These are phyloP conservation scores for Oryzaephilus surinamensis DNA, from an alignment of 1,140 invertebrate genomes.

Conservation along the genomic window DNA sequence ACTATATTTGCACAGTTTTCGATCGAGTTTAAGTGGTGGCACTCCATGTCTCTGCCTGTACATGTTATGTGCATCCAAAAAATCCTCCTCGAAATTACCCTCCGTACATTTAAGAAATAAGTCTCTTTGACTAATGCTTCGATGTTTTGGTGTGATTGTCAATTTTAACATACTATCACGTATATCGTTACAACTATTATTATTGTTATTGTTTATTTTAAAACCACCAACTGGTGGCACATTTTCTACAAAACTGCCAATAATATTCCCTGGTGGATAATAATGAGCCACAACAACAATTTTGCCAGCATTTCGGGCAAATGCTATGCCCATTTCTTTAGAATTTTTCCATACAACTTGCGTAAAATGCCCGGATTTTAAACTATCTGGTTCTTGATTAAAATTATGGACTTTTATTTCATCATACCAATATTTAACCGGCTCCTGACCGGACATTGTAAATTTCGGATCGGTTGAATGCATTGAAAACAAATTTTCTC, in stretches of 20 bases:
- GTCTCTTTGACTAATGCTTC: slow-evolving; percentile 1
- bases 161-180: slow-evolving; percentile 5
- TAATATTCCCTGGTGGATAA: slow-evolving; percentile 54
- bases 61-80: slow-evolving; percentile 62
- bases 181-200: slow-evolving; percentile 12
- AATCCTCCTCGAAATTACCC: slow-evolving; percentile 26
- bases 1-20: slow-evolving; percentile 48
- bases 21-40: slow-evolving; percentile 47
- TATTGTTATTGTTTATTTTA: slow-evolving; percentile 13
- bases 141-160: slow-evolving; percentile 2
- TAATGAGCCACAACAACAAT: slow-evolving; percentile 59
- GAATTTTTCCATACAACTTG: slow-evolving; percentile 54
- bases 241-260: slow-evolving; percentile 48
- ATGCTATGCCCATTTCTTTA: slow-evolving; percentile 50
- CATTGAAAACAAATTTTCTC: slow-evolving; percentile 44
- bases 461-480: slow-evolving; percentile 51
- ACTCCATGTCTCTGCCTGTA: slow-evolving; percentile 63
- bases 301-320: slow-evolving; percentile 41
- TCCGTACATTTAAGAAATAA: slow-evolving; percentile 13
- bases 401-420: slow-evolving; percentile 51
- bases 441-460: slow-evolving; percentile 46
- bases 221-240: slow-evolving; percentile 36
- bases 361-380: slow-evolving; percentile 44
- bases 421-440: slow-evolving; percentile 67
- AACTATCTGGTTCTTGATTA: slow-evolving; percentile 43